Conservation (phyloP, 2,797 vertebrate species). For the Leptoclinus maculatus region DNA sequence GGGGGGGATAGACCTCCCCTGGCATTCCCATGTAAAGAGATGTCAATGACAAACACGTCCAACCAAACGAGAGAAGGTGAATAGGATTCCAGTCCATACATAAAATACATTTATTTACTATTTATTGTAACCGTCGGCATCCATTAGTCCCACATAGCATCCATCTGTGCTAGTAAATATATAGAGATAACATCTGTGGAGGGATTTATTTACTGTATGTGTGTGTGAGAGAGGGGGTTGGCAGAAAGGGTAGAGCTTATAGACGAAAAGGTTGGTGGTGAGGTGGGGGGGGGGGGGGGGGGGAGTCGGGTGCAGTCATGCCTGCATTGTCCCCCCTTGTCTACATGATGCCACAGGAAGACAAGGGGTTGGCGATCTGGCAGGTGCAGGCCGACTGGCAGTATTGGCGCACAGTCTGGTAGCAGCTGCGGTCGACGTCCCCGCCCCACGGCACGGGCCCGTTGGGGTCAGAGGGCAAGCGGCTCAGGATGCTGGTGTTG, state of each 20-base stretch:
- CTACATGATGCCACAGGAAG: slow-evolving; percentile 99
- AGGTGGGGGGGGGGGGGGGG: slow-evolving; percentile 13
- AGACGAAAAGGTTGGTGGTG: slow-evolving; percentile 61
- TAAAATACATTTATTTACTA: slow-evolving; percentile 91
- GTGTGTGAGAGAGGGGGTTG: slow-evolving; percentile 57
- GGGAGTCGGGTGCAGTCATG: slow-evolving; percentile 49
- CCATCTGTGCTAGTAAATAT: slow-evolving; percentile 87
- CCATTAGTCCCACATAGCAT: slow-evolving; percentile 81
- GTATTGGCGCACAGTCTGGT: slow-evolving; percentile 99
- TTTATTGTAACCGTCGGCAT: slow-evolving; percentile 79
- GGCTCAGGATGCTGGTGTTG: slow-evolving; percentile 98
- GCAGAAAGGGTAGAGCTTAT: slow-evolving; percentile 70
- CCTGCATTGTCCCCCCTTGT: slow-evolving; percentile 61
- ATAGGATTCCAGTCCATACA: slow-evolving; percentile 84
- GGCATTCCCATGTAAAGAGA: slow-evolving; percentile 88
- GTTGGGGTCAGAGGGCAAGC: slow-evolving; percentile 91
- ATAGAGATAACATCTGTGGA: slow-evolving; percentile 86
- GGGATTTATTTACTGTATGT: slow-evolving; percentile 73
- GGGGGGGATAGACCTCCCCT: slow-evolving; percentile 79
- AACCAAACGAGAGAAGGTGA: slow-evolving; percentile 84
- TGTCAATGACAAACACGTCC: slow-evolving; percentile 87
- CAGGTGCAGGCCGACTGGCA: slow-evolving; percentile 98
- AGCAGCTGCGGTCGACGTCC: slow-evolving; percentile 97
- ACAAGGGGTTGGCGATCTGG: slow-evolving; percentile 95
- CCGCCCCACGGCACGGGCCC: slow-evolving; percentile 95